phyloP scores from a whole-genome alignment of 2,888 invertebrate species.

The Aleiodes leptofemur region DNA sequence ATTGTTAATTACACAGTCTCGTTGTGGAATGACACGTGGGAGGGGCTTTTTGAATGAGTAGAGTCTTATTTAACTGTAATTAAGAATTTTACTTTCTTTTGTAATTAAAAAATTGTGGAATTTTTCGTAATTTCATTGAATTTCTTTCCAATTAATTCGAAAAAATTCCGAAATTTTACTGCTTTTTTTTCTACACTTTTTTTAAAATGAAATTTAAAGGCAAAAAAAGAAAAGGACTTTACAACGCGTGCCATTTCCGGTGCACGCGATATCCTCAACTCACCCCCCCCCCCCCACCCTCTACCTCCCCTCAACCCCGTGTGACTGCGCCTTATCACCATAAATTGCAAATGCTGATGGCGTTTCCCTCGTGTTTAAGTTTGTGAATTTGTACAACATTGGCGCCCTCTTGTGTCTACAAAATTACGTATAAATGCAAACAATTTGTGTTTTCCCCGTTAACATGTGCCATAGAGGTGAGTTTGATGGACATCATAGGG shows the following conservation, averaged over 20 bases:
- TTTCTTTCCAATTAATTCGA: no score
- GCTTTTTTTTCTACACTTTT: no score
- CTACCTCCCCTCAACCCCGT: no score
- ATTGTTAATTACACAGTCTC: constrained; percentile 66
- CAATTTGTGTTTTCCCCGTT: constrained; percentile 41
- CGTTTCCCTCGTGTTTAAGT: constrained; percentile 28
- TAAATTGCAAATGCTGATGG: constrained; percentile 45
- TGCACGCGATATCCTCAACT: constrained; percentile 62
- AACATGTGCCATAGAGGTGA: constrained; percentile 33
- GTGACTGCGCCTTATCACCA: constrained; percentile 36
- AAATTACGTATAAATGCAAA: constrained; percentile 47
- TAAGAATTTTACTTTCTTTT: background rate
- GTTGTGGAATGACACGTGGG: constrained; percentile 62
- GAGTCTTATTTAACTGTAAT: constrained; percentile 17
- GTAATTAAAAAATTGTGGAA: no score
- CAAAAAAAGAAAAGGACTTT: constrained; percentile 53
- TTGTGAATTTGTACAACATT: constrained; percentile 27
- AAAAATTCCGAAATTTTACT: no score
- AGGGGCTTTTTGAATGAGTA: constrained; percentile 41
- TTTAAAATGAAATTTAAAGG: background rate
- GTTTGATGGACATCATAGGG: constrained; percentile 52
- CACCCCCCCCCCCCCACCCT: no score
- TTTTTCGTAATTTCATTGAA: no score
- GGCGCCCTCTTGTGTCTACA: constrained; percentile 46
- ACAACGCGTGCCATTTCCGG: constrained; percentile 72